Evolutionary conservation across 1,140 invertebrate species (phyloP).

Genomic region (Melitaea cinxia): DNA sequence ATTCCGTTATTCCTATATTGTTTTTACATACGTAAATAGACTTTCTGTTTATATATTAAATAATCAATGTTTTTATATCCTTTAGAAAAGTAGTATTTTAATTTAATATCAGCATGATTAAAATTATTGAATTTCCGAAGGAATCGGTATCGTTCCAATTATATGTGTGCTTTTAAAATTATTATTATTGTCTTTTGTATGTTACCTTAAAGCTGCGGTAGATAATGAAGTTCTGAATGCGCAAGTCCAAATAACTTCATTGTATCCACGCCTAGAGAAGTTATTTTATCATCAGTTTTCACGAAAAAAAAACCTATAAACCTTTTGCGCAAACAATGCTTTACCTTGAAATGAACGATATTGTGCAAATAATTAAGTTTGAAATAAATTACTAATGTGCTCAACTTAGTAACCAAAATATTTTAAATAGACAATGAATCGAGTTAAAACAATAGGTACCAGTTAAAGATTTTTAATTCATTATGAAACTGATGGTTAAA

Average conservation of each 20-base stretch:
- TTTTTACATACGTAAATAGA: too few relatives aligned
- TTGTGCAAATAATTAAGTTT: conserved; percentile 1
- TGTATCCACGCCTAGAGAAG: conserved; percentile 65
- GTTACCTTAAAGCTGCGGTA: neutral
- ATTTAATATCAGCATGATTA: neutral
- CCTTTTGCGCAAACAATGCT: conserved; percentile 30
- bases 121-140: neutral
- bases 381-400: neutral
- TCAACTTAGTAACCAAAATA: neutral
- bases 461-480: conserved; percentile 36
- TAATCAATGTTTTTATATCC: too few relatives aligned
- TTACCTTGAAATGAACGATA: conserved; percentile 2
- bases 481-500: conserved; percentile 45
- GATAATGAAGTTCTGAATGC: conserved; percentile 45
- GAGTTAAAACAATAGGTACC: conserved; percentile 23
- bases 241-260: conserved; percentile 77
- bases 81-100: neutral
- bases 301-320: conserved; percentile 31
- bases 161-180: neutral
- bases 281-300: conserved; percentile 45
- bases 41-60: too few relatives aligned
- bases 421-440: conserved; percentile 24
- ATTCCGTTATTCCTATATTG: too few relatives aligned
- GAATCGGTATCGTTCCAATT: too few relatives aligned
- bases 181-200: neutral